Evolutionary conservation across 1,140 invertebrate species (phyloP).

Genomic region (Trichonephila clavata): DNA sequence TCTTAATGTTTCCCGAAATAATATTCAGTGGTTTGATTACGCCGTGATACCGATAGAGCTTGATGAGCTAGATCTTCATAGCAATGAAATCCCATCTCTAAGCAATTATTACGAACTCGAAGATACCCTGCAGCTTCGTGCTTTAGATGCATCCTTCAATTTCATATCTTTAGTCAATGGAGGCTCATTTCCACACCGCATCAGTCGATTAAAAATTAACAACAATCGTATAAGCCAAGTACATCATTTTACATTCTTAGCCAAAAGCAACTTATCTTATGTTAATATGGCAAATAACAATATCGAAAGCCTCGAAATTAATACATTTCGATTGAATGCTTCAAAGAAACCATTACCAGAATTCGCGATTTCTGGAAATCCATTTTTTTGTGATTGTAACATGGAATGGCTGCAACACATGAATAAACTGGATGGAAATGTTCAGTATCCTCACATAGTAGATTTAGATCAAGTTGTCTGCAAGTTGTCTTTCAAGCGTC

Average conservation of each 20-base stretch:
- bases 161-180: slow-evolving; percentile 88
- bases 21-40: slow-evolving; percentile 94
- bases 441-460: slow-evolving; percentile 92
- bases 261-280: slow-evolving; percentile 89
- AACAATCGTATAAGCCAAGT: slow-evolving; percentile 90
- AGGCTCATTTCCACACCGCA: slow-evolving; percentile 87
- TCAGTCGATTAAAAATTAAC: slow-evolving; percentile 89
- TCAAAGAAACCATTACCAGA: slow-evolving; percentile 85
- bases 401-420: slow-evolving; percentile 95
- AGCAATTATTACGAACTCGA: slow-evolving; percentile 91
- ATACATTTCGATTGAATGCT: slow-evolving; percentile 85
- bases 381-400: slow-evolving; percentile 93
- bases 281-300: slow-evolving; percentile 95
- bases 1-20: slow-evolving; percentile 95
- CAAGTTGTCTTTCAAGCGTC: slow-evolving; percentile 79
- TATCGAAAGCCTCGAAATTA: slow-evolving; percentile 90
- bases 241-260: slow-evolving; percentile 90
- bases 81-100: slow-evolving; percentile 91
- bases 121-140: slow-evolving; percentile 83
- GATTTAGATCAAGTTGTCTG: slow-evolving; percentile 93
- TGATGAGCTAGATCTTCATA: slow-evolving; percentile 94
- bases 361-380: slow-evolving; percentile 93
- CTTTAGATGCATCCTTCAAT: slow-evolving; percentile 90
- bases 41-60: slow-evolving; percentile 89
- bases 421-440: slow-evolving; percentile 84